A percentile compares a stretch with the other conserved stretches of the same genome.
These are phyloP conservation scores for Linepithema humile DNA, from an alignment of 1,140 invertebrate genomes.

Conservation along the genomic window DNA sequence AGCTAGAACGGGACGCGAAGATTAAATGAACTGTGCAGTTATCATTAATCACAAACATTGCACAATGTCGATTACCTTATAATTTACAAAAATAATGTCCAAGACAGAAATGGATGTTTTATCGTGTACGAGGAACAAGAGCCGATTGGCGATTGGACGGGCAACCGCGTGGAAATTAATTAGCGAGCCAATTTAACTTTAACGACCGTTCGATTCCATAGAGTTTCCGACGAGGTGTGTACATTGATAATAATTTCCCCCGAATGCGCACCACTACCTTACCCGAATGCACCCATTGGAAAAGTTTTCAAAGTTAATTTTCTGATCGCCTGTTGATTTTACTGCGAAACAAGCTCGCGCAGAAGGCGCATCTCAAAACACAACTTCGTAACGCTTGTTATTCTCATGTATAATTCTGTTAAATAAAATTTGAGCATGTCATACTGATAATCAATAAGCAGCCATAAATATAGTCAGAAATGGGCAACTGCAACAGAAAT, in stretches of 20 bases:
- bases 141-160: conserved; percentile 54
- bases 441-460: background rate
- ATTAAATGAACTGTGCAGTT: background rate
- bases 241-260: conserved; percentile 77
- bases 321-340: conserved; percentile 70
- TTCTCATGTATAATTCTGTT: background rate
- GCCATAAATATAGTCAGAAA: background rate
- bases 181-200: conserved; percentile 81
- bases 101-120: background rate
- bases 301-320: conserved; percentile 71
- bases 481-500: background rate
- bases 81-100: conserved; percentile 48
- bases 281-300: conserved; percentile 54
- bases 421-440: background rate
- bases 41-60: conserved; percentile 4
- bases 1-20: background rate
- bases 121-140: conserved; percentile 26
- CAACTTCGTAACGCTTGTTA: background rate
- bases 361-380: background rate
- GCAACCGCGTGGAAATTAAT: conserved; percentile 78
- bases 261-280: conserved; percentile 53
- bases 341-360: conserved; percentile 3
- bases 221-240: conserved; percentile 65
- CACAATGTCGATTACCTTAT: conserved; percentile 18
- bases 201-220: conserved; percentile 74